Evolutionary conservation across 2,113 vertebrate genomes (phyloP), one percentile per base, ranked within the genome.

Genomic region (Saiga tatarica): DNA sequence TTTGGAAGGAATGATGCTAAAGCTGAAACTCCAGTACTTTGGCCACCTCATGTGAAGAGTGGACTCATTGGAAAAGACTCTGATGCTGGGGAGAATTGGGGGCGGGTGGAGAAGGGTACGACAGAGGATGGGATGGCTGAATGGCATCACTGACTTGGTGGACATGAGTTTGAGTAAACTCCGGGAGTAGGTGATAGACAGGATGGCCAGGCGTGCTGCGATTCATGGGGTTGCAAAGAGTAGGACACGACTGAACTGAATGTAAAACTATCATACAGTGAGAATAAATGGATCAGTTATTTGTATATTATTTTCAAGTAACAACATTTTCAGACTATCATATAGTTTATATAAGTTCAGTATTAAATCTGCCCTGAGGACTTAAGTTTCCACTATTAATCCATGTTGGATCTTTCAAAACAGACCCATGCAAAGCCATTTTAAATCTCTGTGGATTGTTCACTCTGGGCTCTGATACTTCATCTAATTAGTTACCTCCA

Each of bases 161-260:
- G 3, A 57, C 3, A 4, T 57, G 9, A 57, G 23, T 57, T 10
- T 57, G 55, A 4, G 23, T 25, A 10, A 57, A 25, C 3, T 25
- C 19, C 3, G 3, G 55, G 55, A 57, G 55, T 25, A 25, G 55
- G 55, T 57, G 55, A 25, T 57, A 23, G 23, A 57, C 55, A 57
- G 9, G 55, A 9, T 10, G 55, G 55, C 8, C 1, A 0, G 8
- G 55, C 1, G 0, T 57, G 8, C 21, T 57, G 55, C 1, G 23
- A 57, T 25, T 57, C 55, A 25, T 57, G 55, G 55, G 53, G 21
- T 25, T 3, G 3, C 55, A 25, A 57, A 25, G 23, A 57, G 55
- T 10, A 0, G 23, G 9, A 57, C 9, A 57, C 1, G 55, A 57
- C 23, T 57, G 55, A 25, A 57, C 55, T 57, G 23, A 88, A 74